phyloP scores from a whole-genome alignment of 2,888 invertebrate species.

The Drepana falcataria region DNA sequence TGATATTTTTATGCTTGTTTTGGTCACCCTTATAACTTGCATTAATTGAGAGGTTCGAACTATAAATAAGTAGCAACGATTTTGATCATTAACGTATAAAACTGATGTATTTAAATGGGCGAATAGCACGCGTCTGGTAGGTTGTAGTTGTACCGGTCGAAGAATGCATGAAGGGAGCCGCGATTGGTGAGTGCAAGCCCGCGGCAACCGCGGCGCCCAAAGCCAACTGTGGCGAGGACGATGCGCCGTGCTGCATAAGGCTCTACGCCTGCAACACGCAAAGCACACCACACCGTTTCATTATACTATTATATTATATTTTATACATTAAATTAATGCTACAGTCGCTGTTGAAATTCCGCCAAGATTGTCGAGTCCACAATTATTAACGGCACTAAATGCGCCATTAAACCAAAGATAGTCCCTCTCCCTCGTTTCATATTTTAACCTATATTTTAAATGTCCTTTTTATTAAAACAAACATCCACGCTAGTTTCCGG shows the following conservation, averaged over 20 bases:
- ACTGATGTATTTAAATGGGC: too few relatives aligned
- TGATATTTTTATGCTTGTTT: too few relatives aligned
- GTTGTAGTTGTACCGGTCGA: too few relatives aligned
- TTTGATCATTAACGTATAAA: too few relatives aligned
- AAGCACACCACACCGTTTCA: conserved; percentile 9
- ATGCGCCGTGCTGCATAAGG: background rate
- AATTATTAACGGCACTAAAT: conserved; percentile 59
- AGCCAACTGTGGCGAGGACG: too few relatives aligned
- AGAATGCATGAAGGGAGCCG: too few relatives aligned
- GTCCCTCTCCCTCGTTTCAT: conserved; percentile 37
- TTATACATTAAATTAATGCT: conserved; percentile 48
- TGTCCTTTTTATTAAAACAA: conserved; percentile 37
- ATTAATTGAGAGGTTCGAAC: too few relatives aligned
- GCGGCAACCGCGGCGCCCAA: background rate
- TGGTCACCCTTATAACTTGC: too few relatives aligned
- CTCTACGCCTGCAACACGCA: background rate
- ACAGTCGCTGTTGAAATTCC: conserved; percentile 55
- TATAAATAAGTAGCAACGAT: too few relatives aligned
- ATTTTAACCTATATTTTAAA: conserved; percentile 44
- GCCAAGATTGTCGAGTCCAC: conserved; percentile 58
- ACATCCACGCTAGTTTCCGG: conserved; percentile 23
- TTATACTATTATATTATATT: conserved; percentile 32
- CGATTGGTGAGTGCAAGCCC: background rate
- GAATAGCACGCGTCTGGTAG: too few relatives aligned
- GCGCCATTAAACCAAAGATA: conserved; percentile 54